phyloP scores from a whole-genome alignment of 2,113 vertebrate genomes.

The Atlantisia rogersi region DNA sequence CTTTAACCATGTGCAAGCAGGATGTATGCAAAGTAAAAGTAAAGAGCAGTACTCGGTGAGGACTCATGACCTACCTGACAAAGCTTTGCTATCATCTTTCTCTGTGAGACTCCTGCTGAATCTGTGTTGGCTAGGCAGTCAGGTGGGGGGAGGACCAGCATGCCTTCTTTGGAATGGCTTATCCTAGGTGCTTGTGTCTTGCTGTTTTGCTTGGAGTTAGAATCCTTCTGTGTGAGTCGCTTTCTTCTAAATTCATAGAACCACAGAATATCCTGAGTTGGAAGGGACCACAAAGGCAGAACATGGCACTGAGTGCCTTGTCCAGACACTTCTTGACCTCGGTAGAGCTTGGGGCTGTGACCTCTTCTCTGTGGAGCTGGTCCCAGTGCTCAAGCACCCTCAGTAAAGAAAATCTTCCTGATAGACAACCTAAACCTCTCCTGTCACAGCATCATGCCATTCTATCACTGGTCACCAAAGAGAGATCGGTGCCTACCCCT shows the following conservation, averaged over 20 bases:
- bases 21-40: not conserved
- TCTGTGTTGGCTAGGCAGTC: not conserved
- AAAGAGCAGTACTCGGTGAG: not conserved
- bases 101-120: fast-evolving
- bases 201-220: not conserved
- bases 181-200: not conserved
- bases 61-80: not conserved
- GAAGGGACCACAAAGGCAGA: no score
- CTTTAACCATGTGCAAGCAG: not conserved
- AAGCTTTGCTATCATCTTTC: not conserved
- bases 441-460: no score
- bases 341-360: no score
- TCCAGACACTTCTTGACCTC: no score
- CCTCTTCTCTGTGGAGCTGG: no score
- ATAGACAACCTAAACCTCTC: no score
- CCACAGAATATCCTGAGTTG: no score
- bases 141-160: not conserved
- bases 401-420: no score
- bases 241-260: not conserved
- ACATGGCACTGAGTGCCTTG: no score
- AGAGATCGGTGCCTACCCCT: no score
- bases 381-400: no score
- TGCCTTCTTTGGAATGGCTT: not conserved
- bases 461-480: no score
- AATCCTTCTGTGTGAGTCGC: not conserved